phyloP scores from a whole-genome alignment of 2,797 vertebrate genomes.

The Onychomys torridus region DNA sequence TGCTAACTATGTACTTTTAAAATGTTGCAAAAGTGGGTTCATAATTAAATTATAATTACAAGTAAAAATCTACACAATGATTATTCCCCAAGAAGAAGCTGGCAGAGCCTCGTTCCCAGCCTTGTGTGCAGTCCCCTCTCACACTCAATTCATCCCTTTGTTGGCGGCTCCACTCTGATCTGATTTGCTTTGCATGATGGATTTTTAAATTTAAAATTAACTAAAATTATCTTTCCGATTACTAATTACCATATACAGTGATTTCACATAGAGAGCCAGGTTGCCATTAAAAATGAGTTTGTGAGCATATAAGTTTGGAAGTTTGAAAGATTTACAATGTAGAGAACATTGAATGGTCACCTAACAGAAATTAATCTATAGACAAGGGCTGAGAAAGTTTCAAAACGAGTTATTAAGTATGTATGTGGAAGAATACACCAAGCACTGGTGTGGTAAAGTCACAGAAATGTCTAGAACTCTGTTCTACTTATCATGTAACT shows the following conservation, averaged over 20 bases:
- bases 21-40: conserved; percentile 76
- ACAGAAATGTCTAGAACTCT: neutral
- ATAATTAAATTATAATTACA: conserved; percentile 87
- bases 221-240: conserved; percentile 73
- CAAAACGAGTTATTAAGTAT: neutral
- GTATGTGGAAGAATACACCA: neutral
- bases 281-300: conserved; percentile 74
- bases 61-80: conserved; percentile 80
- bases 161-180: conserved; percentile 44
- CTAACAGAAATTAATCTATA: conserved; percentile 25
- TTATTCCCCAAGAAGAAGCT: conserved; percentile 78
- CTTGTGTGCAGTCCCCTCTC: conserved; percentile 25
- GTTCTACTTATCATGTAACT: neutral
- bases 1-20: conserved; percentile 84
- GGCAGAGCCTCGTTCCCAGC: conserved; percentile 62
- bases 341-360: neutral
- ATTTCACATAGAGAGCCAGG: conserved; percentile 61
- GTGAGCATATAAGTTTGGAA: conserved; percentile 64
- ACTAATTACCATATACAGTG: conserved; percentile 71
- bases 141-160: conserved; percentile 64
- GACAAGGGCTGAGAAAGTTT: conserved; percentile 15
- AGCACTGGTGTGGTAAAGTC: neutral
- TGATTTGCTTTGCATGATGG: conserved; percentile 73
- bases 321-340: conserved; percentile 2
- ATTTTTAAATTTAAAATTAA: conserved; percentile 77